phyloP scores from a whole-genome alignment of 92 coral and sea anemone genomes.

The Epizoanthus rinbou region DNA sequence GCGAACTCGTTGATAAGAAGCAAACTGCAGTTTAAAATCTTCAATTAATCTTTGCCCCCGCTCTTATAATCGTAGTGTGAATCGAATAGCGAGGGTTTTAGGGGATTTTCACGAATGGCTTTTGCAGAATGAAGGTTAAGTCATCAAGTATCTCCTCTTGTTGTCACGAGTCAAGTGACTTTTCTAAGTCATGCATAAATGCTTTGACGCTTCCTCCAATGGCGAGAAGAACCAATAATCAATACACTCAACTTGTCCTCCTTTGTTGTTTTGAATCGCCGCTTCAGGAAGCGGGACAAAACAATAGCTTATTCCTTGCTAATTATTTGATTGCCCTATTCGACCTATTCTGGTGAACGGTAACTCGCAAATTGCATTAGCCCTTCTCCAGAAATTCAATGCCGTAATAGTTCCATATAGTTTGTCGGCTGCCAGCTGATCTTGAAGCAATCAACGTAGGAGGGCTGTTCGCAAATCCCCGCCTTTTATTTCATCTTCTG shows the following conservation, averaged over 20 bases:
- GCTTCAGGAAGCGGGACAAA: background rate
- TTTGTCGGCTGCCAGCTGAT: background rate
- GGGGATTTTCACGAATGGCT: background rate
- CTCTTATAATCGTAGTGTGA: conserved; percentile 19
- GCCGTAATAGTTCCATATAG: background rate
- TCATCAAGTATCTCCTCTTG: background rate
- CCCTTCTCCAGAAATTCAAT: conserved; percentile 3
- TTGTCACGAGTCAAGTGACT: too few relatives aligned
- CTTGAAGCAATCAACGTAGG: background rate
- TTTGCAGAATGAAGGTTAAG: background rate
- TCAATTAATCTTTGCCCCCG: background rate
- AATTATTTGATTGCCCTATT: background rate
- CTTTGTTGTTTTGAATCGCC: background rate
- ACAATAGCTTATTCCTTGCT: background rate
- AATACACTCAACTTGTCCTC: background rate
- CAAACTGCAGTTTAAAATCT: background rate
- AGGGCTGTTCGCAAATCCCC: background rate
- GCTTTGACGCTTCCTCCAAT: background rate
- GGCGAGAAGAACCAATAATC: too few relatives aligned
- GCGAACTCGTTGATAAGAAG: background rate
- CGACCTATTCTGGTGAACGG: background rate
- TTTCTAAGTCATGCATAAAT: background rate
- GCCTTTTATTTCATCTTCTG: background rate
- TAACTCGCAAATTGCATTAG: background rate
- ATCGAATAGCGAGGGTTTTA: background rate